These are phyloP conservation scores for Eupsilia transversa DNA, from an alignment of 2,888 invertebrate genomes.

Conservation along the genomic window DNA sequence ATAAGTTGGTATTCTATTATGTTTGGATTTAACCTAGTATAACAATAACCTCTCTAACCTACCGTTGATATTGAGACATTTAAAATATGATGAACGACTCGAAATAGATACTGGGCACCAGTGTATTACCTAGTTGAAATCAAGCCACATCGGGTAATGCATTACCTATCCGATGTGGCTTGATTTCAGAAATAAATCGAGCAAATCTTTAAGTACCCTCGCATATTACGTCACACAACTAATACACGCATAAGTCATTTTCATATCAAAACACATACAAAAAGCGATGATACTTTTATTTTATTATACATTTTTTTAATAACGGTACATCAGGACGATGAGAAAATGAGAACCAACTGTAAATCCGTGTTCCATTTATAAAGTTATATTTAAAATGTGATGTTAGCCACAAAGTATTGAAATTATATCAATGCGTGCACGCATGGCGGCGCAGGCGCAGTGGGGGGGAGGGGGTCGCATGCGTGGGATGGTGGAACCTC, in stretches of 20 bases:
- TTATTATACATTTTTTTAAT: slow-evolving; percentile 41
- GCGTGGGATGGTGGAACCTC: slow-evolving; percentile 40
- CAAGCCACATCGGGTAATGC: no score
- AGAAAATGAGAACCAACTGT: slow-evolving; percentile 42
- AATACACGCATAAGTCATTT: slow-evolving; percentile 15
- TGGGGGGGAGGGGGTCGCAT: background rate
- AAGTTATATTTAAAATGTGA: slow-evolving; percentile 48
- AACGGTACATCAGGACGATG: slow-evolving; percentile 57
- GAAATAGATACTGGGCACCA: background rate
- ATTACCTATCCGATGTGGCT: no score
- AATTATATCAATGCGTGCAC: slow-evolving; percentile 63
- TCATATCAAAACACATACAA: slow-evolving; percentile 34
- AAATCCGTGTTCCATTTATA: slow-evolving; percentile 56
- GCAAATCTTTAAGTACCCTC: background rate
- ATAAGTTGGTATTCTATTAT: background rate
- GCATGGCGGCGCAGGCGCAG: slow-evolving; percentile 31
- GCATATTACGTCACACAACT: slow-evolving; percentile 10
- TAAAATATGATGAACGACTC: background rate
- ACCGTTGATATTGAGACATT: background rate
- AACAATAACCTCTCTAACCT: background rate
- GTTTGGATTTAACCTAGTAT: background rate
- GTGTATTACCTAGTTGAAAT: no score
- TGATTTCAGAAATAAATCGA: background rate
- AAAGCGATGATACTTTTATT: slow-evolving; percentile 41
- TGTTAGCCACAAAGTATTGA: slow-evolving; percentile 60